Base-by-base conservation (phyloP, 2,113 vertebrate genomes). In the Poecilia latipinna region DNA sequence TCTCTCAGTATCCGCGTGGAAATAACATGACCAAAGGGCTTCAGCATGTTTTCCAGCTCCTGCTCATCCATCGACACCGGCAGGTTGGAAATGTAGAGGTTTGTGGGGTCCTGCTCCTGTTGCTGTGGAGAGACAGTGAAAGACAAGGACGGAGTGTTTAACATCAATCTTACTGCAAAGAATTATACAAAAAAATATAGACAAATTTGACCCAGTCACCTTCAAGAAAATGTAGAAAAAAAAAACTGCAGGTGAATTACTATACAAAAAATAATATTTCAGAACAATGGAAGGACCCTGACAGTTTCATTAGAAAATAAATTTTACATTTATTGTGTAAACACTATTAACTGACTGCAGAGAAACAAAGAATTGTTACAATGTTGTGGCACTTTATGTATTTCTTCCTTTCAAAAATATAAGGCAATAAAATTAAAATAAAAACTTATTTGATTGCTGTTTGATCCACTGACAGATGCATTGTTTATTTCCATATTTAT, bases 11-110 rank as follows among this genome's bases (percentile, higher is more conserved):
- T 94, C 84, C 94, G 85, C 1, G 94, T 95, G 65, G 94, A 95
- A 72, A 95, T 94, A 71, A 95, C 94, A 10, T 95, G 94, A 68
- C 94, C 93, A 15, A 95, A 94, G 24, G 93, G 93, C 83, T 94
- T 95, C 77, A 95, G 89, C 94, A 94, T 94, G 87, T 94, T 95
- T 92, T 95, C 93, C 88, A 95, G 82, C 89, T 95, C 93, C 83
- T 95, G 94, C 88, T 95, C 94, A 10, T 95, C 94, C 94, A 95
- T 95, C 57, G 93, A 93, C 78, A 94, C 89, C 0, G 94, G 94
- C 75, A 95, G 90, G 84, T 95, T 95, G 17, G 94, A 95, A 88
- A 95, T 94, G 87, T 95, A 94, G 5, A 94, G 90, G 86, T 94
- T 94, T 75, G 94, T 94, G 66, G 94, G 94, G 76, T 94, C 93